Percentiles rank a stretch among this genome's conserved stretches.
Evolutionary conservation across 2,797 vertebrate genomes (phyloP).

Genomic region (Hafferia zeledoni): DNA sequence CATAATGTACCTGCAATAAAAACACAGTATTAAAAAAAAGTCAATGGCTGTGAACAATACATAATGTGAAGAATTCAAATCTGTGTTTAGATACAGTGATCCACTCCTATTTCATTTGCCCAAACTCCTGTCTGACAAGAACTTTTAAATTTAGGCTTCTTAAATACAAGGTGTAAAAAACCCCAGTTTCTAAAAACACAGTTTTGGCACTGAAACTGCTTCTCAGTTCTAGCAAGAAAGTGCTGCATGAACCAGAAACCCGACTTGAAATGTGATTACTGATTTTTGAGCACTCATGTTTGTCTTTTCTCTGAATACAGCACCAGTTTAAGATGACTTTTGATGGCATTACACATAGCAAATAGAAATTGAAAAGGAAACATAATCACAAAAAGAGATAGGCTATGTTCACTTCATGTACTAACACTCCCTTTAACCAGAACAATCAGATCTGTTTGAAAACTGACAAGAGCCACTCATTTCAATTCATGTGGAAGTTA

Average conservation of each 20-base stretch:
- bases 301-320: not conserved
- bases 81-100: not conserved
- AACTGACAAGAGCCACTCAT: not conserved
- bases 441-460: not conserved
- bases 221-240: not conserved
- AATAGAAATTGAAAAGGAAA: not conserved
- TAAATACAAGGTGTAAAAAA: too few relatives aligned
- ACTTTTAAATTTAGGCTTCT: not conserved
- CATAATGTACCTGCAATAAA: constrained; percentile 33
- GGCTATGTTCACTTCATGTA: not conserved
- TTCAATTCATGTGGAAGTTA: not conserved
- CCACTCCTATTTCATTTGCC: not conserved
- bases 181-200: not conserved
- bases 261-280: not conserved
- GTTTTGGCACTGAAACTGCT: not conserved
- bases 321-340: not conserved
- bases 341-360: not conserved
- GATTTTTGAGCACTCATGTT: not conserved
- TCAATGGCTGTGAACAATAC: not conserved
- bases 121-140: not conserved
- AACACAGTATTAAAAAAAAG: not conserved
- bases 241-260: not conserved
- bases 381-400: not conserved
- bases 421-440: not conserved
- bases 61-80: not conserved